Conservation (phyloP, 2,113 vertebrate species). For the Melanerpes formicivorus region DNA sequence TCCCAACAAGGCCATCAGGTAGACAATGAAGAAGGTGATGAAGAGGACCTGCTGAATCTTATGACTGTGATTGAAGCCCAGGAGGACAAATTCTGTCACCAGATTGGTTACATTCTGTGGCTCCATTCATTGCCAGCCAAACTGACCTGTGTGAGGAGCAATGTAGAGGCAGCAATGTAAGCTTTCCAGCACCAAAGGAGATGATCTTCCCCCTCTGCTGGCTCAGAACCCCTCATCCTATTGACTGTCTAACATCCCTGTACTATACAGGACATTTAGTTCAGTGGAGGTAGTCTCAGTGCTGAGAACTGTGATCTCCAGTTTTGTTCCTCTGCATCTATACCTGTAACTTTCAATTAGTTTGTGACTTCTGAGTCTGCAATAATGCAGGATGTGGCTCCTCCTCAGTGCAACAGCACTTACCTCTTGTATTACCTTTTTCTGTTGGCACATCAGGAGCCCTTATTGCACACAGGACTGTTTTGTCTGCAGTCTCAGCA, state of each 20-base stretch:
- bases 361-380: background rate
- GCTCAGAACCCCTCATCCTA: background rate
- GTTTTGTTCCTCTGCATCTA: background rate
- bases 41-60: background rate
- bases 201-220: background rate
- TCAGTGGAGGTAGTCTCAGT: background rate
- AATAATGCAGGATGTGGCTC: background rate
- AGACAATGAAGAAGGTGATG: background rate
- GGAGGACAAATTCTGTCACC: background rate
- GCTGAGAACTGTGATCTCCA: background rate
- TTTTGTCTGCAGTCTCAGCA: background rate
- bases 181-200: background rate
- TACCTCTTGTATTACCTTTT: background rate
- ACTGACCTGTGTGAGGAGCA: background rate
- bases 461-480: background rate
- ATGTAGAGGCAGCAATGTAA: background rate
- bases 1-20: background rate
- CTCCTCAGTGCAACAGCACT: background rate
- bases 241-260: background rate
- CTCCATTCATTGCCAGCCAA: background rate
- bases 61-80: background rate
- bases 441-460: background rate
- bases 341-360: background rate
- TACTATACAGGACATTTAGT: background rate
- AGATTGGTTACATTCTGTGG: background rate